phyloP scores from a whole-genome alignment of 2,113 vertebrate genomes.

The Plecturocebus donacophilus region DNA sequence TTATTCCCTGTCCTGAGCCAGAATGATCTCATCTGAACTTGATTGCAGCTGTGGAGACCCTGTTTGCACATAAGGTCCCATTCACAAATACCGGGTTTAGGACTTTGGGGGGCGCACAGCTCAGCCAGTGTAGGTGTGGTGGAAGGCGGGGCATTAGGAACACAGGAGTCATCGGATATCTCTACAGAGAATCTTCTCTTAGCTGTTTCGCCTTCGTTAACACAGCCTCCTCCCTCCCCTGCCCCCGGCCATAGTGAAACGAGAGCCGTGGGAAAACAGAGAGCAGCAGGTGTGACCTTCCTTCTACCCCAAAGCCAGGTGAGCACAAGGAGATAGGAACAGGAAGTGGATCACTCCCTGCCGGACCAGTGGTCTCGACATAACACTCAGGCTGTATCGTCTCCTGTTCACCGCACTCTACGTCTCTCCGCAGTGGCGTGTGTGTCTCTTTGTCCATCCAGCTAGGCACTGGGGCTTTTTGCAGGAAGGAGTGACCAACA shows the following conservation, averaged over 20 bases:
- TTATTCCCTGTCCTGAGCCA: not conserved
- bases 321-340: not conserved
- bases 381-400: fast-evolving
- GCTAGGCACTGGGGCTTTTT: fast-evolving
- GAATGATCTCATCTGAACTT: fast-evolving
- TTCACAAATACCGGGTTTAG: too few relatives aligned
- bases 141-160: fast-evolving
- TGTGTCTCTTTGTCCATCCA: fast-evolving
- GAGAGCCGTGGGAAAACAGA: not conserved
- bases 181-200: fast-evolving
- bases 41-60: too few relatives aligned
- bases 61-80: not conserved
- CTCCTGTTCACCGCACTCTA: fast-evolving
- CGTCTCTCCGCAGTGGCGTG: fast-evolving
- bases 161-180: fast-evolving
- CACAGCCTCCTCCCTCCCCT: fast-evolving
- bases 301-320: not conserved
- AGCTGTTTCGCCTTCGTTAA: not conserved
- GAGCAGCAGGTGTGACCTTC: not conserved
- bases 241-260: fast-evolving
- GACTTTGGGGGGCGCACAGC: fast-evolving
- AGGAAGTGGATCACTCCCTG: not conserved
- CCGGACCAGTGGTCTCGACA: fast-evolving
- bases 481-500: fast-evolving
- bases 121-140: fast-evolving